A percentile compares a stretch with the other conserved stretches of the same genome.
These are phyloP conservation scores for Hapalemur alaotrensis DNA, from an alignment of 2,797 vertebrate genomes.

Conservation along the genomic window DNA sequence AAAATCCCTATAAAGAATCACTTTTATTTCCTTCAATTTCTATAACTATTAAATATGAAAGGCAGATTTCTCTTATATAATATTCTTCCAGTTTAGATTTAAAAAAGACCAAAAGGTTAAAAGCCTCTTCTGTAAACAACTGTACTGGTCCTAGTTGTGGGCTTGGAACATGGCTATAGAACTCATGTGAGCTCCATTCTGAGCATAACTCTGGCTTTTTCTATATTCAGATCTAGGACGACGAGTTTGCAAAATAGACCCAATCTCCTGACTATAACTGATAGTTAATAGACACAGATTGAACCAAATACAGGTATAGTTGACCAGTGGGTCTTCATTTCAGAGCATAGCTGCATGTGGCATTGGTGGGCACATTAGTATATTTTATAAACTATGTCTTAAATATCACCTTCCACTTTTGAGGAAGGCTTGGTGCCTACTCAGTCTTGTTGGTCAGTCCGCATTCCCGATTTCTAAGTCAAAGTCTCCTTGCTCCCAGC, in stretches of 20 bases:
- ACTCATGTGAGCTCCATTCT: neutral
- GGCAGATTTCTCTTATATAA: neutral
- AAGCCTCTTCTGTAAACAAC: neutral
- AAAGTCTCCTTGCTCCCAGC: neutral
- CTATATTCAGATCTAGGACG: slow-evolving; percentile 24
- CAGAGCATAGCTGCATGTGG: neutral
- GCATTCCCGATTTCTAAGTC: neutral
- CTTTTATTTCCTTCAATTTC: slow-evolving; percentile 23
- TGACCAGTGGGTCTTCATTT: neutral
- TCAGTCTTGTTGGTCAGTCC: neutral
- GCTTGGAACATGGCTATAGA: neutral
- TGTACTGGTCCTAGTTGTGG: neutral
- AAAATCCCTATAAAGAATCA: neutral
- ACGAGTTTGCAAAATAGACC: neutral
- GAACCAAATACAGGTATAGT: neutral
- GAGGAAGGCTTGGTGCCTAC: neutral
- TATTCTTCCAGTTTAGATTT: neutral
- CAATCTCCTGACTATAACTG: neutral
- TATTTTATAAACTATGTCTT: neutral
- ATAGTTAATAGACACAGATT: neutral
- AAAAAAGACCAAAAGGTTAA: neutral
- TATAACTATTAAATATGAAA: neutral
- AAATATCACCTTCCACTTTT: neutral
- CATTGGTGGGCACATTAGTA: neutral
- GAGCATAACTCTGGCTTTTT: neutral